Percentiles rank a stretch among this genome's conserved stretches.
Conservation (phyloP, 2,113 vertebrate species). For the Urocitellus parryii region DNA sequence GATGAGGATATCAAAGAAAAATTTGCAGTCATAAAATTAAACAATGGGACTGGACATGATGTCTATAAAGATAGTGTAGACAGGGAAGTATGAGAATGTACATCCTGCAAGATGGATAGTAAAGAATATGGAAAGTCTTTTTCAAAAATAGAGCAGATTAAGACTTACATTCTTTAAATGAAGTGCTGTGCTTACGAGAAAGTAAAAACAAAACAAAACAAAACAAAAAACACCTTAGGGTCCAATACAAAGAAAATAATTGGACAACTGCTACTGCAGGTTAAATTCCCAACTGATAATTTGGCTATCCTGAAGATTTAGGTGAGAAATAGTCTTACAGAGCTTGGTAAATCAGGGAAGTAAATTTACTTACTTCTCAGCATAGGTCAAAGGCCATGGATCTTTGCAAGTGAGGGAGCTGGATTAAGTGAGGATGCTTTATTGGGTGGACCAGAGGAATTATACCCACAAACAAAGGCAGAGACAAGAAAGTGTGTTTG, state of each 20-base stretch:
- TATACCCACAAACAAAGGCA: not conserved
- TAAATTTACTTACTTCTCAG: not conserved
- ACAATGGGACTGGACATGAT: not conserved
- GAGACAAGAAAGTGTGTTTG: not conserved
- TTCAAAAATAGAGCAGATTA: not conserved
- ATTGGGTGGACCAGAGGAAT: not conserved
- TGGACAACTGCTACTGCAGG: not conserved
- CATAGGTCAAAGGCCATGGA: not conserved
- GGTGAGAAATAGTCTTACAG: not conserved
- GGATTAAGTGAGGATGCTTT: not conserved
- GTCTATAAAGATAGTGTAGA: not conserved
- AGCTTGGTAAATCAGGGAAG: not conserved
- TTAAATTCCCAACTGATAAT: not conserved
- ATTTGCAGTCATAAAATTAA: slow-evolving; percentile 17
- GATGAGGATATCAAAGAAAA: not conserved
- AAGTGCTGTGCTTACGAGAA: not conserved
- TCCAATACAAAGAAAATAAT: not conserved
- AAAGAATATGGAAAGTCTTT: not conserved
- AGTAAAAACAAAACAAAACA: not conserved
- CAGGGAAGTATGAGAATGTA: not conserved
- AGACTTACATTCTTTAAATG: not conserved
- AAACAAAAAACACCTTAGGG: not conserved
- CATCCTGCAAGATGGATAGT: not conserved
- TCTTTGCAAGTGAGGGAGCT: not conserved
- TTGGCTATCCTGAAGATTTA: not conserved